Percentiles rank a stretch among this genome's conserved stretches.
Evolutionary conservation across 2,113 vertebrate species (phyloP).

Genomic region (Clinocottus analis): DNA sequence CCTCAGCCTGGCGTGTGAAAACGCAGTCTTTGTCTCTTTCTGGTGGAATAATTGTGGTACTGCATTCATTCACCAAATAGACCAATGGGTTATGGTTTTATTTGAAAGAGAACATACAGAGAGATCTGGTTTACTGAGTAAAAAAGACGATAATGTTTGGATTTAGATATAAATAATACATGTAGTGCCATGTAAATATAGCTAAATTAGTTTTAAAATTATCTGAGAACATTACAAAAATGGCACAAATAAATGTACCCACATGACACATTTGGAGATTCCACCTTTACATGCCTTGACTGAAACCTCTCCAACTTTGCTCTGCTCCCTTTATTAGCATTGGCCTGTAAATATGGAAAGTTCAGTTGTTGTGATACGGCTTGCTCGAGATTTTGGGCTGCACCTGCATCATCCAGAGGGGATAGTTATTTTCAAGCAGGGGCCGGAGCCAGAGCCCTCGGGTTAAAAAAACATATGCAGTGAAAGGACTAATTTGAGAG

Average conservation of each 20-base stretch:
- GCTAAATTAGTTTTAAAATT: too few species aligned
- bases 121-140: not conserved
- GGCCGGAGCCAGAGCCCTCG: not conserved
- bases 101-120: not conserved
- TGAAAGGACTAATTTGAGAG: constrained; percentile 50
- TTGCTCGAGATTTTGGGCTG: not conserved
- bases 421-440: not conserved
- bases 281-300: not conserved
- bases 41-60: not conserved
- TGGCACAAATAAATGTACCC: not conserved
- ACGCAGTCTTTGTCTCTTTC: not conserved
- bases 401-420: not conserved
- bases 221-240: too few species aligned
- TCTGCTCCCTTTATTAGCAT: not conserved
- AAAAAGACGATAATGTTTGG: not conserved
- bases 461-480: constrained; percentile 2
- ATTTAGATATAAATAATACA: too few species aligned
- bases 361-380: not conserved
- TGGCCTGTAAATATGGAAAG: not conserved
- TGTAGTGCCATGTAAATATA: too few species aligned
- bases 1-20: not conserved
- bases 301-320: not conserved
- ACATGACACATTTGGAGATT: not conserved
- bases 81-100: not conserved
- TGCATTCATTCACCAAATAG: not conserved